Evolutionary conservation across 1,140 invertebrate genomes (phyloP).

Genomic region (Drosophila pandora): DNA sequence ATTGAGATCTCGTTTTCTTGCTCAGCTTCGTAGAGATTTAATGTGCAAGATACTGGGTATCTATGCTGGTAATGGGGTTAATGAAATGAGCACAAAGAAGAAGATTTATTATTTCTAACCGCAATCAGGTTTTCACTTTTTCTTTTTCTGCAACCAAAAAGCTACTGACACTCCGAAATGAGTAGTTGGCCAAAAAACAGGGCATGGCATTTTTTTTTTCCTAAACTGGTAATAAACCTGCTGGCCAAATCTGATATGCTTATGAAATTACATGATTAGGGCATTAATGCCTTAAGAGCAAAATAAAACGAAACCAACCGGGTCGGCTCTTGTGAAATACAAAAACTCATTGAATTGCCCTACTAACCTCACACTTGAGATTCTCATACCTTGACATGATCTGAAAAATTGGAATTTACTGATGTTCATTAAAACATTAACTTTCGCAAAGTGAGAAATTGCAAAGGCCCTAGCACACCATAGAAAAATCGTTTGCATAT

Average conservation of each 20-base stretch:
- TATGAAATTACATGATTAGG: neutral
- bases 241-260: neutral
- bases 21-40: constrained; percentile 39
- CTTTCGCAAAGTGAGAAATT: constrained; percentile 29
- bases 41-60: constrained; percentile 48
- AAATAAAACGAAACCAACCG: neutral
- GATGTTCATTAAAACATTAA: constrained; percentile 7
- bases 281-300: neutral
- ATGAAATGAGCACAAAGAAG: constrained; percentile 58
- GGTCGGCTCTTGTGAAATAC: neutral
- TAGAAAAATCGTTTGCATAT: neutral
- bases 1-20: constrained; percentile 38
- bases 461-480: neutral
- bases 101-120: constrained; percentile 76
- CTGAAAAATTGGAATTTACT: neutral
- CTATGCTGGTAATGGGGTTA: constrained; percentile 62
- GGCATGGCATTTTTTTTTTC: constrained; percentile 26
- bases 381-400: constrained; percentile 6
- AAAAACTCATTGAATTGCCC: no score
- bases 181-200: constrained; percentile 16
- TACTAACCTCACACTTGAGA: neutral
- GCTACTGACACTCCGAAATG: constrained; percentile 46
- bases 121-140: constrained; percentile 68
- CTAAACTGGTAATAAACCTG: constrained; percentile 14
- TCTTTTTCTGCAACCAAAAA: constrained; percentile 21